These are phyloP conservation scores for Drosophila funebris DNA, from an alignment of 1,140 invertebrate genomes.

Conservation along the genomic window DNA sequence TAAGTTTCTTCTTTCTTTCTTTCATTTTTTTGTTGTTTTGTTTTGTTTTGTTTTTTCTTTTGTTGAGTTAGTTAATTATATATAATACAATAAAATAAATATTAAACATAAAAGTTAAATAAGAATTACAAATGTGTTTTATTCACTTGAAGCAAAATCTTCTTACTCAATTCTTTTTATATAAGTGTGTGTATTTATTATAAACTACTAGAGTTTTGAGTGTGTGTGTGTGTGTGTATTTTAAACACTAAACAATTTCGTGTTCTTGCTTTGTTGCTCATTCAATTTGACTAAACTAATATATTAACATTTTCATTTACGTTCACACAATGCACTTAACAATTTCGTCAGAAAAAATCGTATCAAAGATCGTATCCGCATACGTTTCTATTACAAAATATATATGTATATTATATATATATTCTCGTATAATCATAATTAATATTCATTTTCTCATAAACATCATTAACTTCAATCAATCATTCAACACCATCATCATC, in stretches of 20 bases:
- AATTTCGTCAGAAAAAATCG: constrained; percentile 78
- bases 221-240: constrained; percentile 33
- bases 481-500: background rate
- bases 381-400: constrained; percentile 79
- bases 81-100: constrained; percentile 83
- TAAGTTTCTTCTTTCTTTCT: too few relatives aligned
- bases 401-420: constrained; percentile 29
- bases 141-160: constrained; percentile 60
- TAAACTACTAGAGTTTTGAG: constrained; percentile 26
- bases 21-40: too few relatives aligned
- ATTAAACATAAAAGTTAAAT: constrained; percentile 76
- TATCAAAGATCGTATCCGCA: constrained; percentile 72
- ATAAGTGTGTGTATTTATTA: constrained; percentile 23
- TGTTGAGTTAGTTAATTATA: constrained; percentile 72
- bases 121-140: constrained; percentile 65
- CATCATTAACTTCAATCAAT: constrained; percentile 17
- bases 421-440: constrained; percentile 61
- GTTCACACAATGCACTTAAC: constrained; percentile 79
- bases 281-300: constrained; percentile 81
- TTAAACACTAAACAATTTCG: constrained; percentile 34
- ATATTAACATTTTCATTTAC: constrained; percentile 78
- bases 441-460: constrained; percentile 63
- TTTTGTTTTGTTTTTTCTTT: background rate
- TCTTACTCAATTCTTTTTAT: constrained; percentile 20
- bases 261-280: constrained; percentile 49